phyloP scores from a whole-genome alignment of 2,113 vertebrate species.

The Gorsachius goisagi region DNA sequence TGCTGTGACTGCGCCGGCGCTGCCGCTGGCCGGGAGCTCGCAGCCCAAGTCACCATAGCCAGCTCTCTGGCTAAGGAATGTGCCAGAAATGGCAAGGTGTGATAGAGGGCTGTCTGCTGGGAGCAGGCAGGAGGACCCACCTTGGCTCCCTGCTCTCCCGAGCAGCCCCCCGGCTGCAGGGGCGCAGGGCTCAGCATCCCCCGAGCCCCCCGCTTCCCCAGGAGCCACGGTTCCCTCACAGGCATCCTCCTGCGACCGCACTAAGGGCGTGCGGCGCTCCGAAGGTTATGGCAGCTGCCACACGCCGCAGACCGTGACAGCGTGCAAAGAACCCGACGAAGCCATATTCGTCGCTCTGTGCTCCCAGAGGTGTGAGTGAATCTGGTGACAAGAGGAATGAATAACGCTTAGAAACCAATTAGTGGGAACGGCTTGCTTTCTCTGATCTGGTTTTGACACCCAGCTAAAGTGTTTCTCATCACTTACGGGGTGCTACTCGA shows the following conservation, averaged over 20 bases:
- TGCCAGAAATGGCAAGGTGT: neutral
- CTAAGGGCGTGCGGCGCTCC: neutral
- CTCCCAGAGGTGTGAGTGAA: neutral
- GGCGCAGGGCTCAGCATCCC: neutral
- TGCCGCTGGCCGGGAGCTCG: fast-evolving
- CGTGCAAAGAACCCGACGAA: fast-evolving
- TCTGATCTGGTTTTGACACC: conserved; percentile 23
- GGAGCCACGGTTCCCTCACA: neutral
- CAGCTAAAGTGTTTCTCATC: conserved; percentile 12
- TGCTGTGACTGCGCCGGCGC: fast-evolving
- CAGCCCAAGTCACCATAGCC: neutral
- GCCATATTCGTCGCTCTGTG: neutral
- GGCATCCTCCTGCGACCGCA: neutral
- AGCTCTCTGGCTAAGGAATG: neutral
- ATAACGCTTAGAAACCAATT: conserved; percentile 29
- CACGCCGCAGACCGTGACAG: neutral
- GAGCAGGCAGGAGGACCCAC: neutral
- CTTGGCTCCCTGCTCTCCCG: neutral
- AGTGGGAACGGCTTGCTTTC: neutral
- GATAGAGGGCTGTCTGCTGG: neutral
- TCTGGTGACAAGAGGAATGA: conserved; percentile 20
- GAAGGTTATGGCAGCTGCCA: neutral
- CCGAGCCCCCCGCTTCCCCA: fast-evolving
- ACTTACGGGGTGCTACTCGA: fast-evolving
- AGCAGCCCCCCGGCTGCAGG: neutral